Evolutionary conservation across 2,113 vertebrate species (phyloP).

Genomic region (Deroptyus accipitrinus): DNA sequence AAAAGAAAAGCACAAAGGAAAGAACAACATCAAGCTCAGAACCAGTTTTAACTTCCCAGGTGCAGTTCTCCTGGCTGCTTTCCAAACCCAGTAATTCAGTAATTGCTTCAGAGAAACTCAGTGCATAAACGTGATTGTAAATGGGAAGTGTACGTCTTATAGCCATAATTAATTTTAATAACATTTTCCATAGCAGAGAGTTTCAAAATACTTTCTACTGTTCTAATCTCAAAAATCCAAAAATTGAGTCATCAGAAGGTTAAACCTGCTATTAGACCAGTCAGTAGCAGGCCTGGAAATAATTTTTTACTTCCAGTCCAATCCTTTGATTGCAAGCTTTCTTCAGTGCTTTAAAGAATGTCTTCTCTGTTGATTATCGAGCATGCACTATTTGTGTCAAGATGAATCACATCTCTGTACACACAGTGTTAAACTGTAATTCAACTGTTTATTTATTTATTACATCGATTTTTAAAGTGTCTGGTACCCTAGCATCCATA

Average conservation of each 20-base stretch:
- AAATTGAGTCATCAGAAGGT: neutral
- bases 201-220: neutral
- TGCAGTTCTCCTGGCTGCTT: slow-evolving; percentile 29
- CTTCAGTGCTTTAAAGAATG: neutral
- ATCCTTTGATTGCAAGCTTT: neutral
- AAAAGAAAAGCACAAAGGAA: neutral
- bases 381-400: neutral
- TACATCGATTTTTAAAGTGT: neutral
- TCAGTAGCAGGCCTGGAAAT: neutral
- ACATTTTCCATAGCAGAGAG: neutral
- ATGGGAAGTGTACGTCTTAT: neutral
- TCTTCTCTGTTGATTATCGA: neutral
- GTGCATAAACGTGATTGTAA: neutral
- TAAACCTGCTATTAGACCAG: neutral
- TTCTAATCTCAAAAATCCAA: neutral
- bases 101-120: slow-evolving; percentile 15
- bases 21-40: neutral
- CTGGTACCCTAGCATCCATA: neutral
- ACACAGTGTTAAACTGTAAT: neutral
- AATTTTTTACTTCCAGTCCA: neutral
- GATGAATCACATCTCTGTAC: neutral
- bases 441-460: neutral
- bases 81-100: slow-evolving; percentile 21
- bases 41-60: slow-evolving; percentile 35
- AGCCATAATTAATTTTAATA: slow-evolving; percentile 9